Conservation (phyloP, 1,140 invertebrate genomes). For the Neodiprion pinetum region DNA sequence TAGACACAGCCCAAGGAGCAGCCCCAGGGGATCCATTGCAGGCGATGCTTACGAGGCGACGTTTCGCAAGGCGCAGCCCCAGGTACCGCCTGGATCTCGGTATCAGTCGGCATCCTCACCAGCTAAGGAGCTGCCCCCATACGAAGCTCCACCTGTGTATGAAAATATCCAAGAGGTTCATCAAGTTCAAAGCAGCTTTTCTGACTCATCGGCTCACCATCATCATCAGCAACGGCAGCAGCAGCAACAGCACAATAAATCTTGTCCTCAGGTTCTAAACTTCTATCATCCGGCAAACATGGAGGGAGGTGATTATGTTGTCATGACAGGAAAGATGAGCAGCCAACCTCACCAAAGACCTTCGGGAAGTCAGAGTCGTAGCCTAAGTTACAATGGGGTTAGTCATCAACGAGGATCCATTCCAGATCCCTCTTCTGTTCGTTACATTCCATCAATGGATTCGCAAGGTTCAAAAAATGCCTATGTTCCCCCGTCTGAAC, state of each 20-base stretch:
- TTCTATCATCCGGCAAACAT: slow-evolving; percentile 56
- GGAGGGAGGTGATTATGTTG: slow-evolving; percentile 58
- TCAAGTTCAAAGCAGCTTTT: slow-evolving; percentile 55
- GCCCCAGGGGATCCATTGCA: slow-evolving; percentile 54
- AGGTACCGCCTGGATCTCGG: slow-evolving; percentile 71
- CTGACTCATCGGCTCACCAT: slow-evolving; percentile 33
- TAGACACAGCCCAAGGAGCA: slow-evolving; percentile 51
- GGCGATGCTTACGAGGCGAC: slow-evolving; percentile 65
- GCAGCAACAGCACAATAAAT: slow-evolving; percentile 56
- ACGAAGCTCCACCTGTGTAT: slow-evolving; percentile 72
- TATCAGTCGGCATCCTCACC: slow-evolving; percentile 53
- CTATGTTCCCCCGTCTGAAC: slow-evolving; percentile 58
- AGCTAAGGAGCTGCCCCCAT: slow-evolving; percentile 62
- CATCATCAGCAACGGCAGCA: slow-evolving; percentile 47
- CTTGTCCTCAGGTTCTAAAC: slow-evolving; percentile 61
- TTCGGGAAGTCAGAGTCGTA: background rate
- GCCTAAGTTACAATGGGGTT: slow-evolving; percentile 48
- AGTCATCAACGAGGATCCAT: slow-evolving; percentile 28
- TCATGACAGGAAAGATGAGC: slow-evolving; percentile 55
- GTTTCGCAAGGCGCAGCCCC: slow-evolving; percentile 71
- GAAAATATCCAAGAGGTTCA: slow-evolving; percentile 74
- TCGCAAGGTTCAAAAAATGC: slow-evolving; percentile 48
- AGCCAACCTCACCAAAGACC: slow-evolving; percentile 26
- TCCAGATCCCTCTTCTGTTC: slow-evolving; percentile 20
- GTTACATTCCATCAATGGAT: slow-evolving; percentile 36